These are phyloP conservation scores for Crocallis elinguaria DNA, from an alignment of 2,888 invertebrate genomes.

Conservation along the genomic window DNA sequence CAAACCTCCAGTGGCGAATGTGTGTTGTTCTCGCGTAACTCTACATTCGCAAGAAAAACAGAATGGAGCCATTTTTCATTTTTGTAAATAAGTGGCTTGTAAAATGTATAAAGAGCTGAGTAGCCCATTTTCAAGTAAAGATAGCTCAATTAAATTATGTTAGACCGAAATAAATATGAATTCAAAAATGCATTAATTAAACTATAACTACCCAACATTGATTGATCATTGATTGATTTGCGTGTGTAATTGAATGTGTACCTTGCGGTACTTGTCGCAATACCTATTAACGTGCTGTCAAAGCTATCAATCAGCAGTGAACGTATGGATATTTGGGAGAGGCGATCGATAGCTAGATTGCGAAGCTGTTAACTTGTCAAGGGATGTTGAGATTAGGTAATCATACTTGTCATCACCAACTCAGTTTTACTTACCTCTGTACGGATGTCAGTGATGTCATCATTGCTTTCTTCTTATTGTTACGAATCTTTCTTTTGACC, in stretches of 20 bases:
- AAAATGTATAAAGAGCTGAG: too few relatives aligned
- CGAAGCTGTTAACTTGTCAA: slow-evolving; percentile 6
- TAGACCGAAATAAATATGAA: too few relatives aligned
- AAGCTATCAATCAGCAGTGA: slow-evolving; percentile 27
- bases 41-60: too few relatives aligned
- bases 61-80: too few relatives aligned
- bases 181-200: neutral
- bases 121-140: too few relatives aligned
- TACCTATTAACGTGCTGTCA: slow-evolving; percentile 6
- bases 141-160: too few relatives aligned
- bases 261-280: neutral
- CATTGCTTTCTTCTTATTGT: neutral
- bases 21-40: too few relatives aligned
- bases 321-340: neutral
- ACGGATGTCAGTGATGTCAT: too few relatives aligned
- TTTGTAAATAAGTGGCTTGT: too few relatives aligned
- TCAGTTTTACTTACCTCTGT: too few relatives aligned
- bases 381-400: neutral
- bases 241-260: slow-evolving; percentile 13
- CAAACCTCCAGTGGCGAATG: too few relatives aligned
- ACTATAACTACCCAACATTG: neutral
- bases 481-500: neutral
- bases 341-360: slow-evolving; percentile 19
- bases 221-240: slow-evolving; percentile 8
- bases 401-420: neutral